Evolutionary conservation across 2,113 vertebrate species (phyloP), one percentile per base, ranked within the genome.

Genomic region (Upupa epops): DNA sequence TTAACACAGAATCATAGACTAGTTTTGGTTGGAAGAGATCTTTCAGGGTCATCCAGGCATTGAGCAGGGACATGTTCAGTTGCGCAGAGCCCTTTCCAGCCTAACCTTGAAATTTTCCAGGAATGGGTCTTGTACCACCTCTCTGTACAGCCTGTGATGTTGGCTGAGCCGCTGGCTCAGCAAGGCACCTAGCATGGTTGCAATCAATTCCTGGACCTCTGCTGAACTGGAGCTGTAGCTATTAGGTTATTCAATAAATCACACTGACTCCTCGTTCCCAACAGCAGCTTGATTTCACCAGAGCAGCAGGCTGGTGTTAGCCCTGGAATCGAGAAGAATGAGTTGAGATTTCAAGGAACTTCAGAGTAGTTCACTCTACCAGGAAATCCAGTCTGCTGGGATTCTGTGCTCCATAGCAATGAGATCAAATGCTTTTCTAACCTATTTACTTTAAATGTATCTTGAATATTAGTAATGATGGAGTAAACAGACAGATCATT

Each of bases 391-490:
- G 59, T 21, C 90, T 78, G 6, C 60, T 0, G 3, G 26, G 79
- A 28, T 79, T 52, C 85, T 88, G 88, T 31, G 3, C 61, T 34
- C 24, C 51, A 17, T 51, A 78, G 83, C 74, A 84, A 69, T 79
- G 90, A 95, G 86, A 89, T 84, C 90, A 96, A 96, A 92, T 95
- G 86, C 81, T 69, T 92, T 69, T 59, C 89, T 92, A 95, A 95
- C 93, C 59, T 89, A 59, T 95, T 95, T 92, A 93, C 84, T 90
- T 94, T 66, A 94, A 95, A 93, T 93, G 86, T 92, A 82, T 84
- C 90, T 82, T 70, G 83, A 88, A 72, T 92, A 84, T 95, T 90
- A 90, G 90, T 52, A 89, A 51, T 18, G 19, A 66, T 92, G 93
- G 86, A 76, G 93, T 88, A 52, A 88, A 93, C 92, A 93, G 77